phyloP scores from a whole-genome alignment of 2,797 vertebrate species.

The Sebastes cheni region DNA sequence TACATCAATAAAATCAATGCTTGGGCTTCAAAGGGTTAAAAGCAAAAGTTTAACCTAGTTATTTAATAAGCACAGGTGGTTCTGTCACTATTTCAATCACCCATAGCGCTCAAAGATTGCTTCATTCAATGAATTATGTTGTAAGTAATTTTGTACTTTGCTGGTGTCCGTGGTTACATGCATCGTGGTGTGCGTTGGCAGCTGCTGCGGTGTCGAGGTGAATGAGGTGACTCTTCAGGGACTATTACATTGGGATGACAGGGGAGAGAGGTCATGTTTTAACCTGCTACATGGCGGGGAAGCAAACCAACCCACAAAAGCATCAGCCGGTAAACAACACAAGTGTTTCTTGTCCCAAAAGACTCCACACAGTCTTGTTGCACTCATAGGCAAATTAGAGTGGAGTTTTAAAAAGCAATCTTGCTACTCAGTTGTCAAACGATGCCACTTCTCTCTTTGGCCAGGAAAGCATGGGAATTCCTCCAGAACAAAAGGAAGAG shows the following conservation, averaged over 20 bases:
- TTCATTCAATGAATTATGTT: background rate
- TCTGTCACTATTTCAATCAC: background rate
- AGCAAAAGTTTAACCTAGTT: background rate
- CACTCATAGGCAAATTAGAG: conserved; percentile 75
- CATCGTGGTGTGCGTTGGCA: conserved; percentile 14
- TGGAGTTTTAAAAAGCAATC: conserved; percentile 73
- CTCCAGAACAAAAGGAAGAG: conserved; percentile 66
- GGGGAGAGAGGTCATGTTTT: conserved; percentile 60
- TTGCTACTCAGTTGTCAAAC: conserved; percentile 60
- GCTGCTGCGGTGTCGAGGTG: conserved; percentile 34
- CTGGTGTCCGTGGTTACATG: conserved; percentile 13
- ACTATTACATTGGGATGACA: conserved; percentile 24
- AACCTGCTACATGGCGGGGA: conserved; percentile 56
- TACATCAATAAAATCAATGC: no score
- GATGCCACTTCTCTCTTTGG: conserved; percentile 54
- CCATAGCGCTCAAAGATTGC: background rate
- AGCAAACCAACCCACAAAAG: conserved; percentile 51
- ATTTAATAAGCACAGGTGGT: background rate
- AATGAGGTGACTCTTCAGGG: conserved; percentile 31
- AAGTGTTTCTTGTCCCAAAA: conserved; percentile 67
- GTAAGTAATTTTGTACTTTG: background rate
- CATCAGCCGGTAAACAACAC: conserved; percentile 67
- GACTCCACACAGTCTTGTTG: conserved; percentile 56
- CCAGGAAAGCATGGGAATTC: conserved; percentile 69
- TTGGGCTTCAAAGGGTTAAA: background rate